Conservation (phyloP, 2,888 invertebrate species). For the Cheilosia impressa region DNA sequence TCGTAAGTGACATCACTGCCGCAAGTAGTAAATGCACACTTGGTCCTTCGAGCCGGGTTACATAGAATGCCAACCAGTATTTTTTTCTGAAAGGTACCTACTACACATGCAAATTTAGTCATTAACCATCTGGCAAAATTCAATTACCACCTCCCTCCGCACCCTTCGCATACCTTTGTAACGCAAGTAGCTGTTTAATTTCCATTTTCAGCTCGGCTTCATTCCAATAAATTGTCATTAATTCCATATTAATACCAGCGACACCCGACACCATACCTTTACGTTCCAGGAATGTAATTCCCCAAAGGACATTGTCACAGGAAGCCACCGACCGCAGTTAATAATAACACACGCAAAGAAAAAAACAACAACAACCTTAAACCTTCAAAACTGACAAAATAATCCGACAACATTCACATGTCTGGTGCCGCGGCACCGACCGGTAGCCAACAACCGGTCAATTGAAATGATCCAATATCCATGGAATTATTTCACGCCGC, state of each 20-base stretch:
- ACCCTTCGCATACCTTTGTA: neutral
- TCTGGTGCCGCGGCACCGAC: conserved; percentile 7
- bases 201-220: conserved; percentile 45
- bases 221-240: conserved; percentile 37
- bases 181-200: conserved; percentile 13
- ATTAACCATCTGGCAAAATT: neutral
- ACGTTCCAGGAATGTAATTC: conserved; percentile 18
- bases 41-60: neutral
- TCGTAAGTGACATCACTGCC: no score
- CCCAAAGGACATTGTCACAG: conserved; percentile 51
- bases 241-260: conserved; percentile 34
- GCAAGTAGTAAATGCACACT: no score
- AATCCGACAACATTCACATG: conserved; percentile 67
- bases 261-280: neutral
- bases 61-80: neutral
- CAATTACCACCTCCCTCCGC: neutral
- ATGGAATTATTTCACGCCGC: conserved; percentile 50
- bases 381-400: conserved; percentile 69
- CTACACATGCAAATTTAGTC: no score
- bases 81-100: no score
- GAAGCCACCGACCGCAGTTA: conserved; percentile 61
- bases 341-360: neutral
- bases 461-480: conserved; percentile 62
- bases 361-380: conserved; percentile 21
- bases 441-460: conserved; percentile 36